Percentiles rank a stretch among this genome's conserved stretches.
phyloP scores from a whole-genome alignment of 2,797 vertebrate genomes.

The Macropodus opercularis region DNA sequence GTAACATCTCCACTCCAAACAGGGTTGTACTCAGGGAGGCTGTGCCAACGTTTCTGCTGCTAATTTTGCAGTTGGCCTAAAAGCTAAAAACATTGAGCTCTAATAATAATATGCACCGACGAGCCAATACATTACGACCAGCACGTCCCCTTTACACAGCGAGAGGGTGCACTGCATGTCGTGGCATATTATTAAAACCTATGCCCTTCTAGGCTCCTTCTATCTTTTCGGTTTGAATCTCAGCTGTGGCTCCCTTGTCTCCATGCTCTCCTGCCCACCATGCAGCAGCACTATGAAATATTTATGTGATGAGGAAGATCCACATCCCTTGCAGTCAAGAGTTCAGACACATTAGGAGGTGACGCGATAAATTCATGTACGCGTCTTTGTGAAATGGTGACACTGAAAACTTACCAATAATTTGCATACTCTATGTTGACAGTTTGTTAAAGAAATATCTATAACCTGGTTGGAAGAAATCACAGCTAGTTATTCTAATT shows the following conservation, averaged over 20 bases:
- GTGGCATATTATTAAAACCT: neutral
- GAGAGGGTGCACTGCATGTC: neutral
- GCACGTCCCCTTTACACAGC: neutral
- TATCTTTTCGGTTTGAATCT: neutral
- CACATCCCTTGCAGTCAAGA: too few species aligned
- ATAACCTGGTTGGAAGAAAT: too few species aligned
- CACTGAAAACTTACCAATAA: too few species aligned
- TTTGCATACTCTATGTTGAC: too few species aligned
- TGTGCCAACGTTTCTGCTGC: neutral
- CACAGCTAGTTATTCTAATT: too few species aligned
- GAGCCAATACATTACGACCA: neutral
- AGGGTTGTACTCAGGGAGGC: neutral
- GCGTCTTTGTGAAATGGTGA: too few species aligned
- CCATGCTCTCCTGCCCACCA: neutral
- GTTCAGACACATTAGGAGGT: too few species aligned
- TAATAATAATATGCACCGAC: neutral
- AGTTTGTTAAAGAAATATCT: too few species aligned
- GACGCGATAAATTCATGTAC: too few species aligned
- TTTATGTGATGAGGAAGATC: neutral
- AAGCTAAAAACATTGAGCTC: neutral
- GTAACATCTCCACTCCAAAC: neutral
- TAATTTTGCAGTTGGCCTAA: neutral
- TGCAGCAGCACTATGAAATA: neutral
- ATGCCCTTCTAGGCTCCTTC: neutral
- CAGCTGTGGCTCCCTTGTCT: neutral